A percentile compares a stretch with the other conserved stretches of the same genome.
Evolutionary conservation across 2,113 vertebrate species (phyloP).

Genomic region (Neodon shergylaensis): DNA sequence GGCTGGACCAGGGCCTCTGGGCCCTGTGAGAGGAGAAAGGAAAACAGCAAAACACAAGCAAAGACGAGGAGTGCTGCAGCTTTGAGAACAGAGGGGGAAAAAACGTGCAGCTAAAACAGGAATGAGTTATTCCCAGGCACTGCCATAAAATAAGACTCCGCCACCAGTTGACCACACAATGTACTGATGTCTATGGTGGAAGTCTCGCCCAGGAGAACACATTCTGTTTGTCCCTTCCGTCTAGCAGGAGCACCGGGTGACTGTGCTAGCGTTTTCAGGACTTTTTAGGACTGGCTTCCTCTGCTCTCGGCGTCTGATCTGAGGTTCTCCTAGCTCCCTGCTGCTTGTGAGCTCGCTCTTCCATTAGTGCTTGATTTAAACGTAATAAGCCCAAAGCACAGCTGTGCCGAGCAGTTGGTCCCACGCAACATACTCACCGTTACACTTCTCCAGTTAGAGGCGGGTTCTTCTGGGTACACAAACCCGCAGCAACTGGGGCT

Average conservation of each 20-base stretch:
- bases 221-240: neutral
- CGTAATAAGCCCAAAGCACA: neutral
- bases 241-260: neutral
- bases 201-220: neutral
- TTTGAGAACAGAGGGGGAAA: no score
- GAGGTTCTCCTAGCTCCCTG: neutral
- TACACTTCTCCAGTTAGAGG: conserved; percentile 87
- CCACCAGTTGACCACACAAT: no score
- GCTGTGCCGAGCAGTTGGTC: neutral
- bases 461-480: conserved; percentile 82
- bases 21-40: no score
- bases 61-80: no score
- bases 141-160: no score
- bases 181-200: no score
- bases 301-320: neutral
- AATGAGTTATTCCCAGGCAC: neutral
- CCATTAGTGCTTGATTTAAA: neutral
- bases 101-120: neutral
- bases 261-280: no score
- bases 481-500: conserved; percentile 84
- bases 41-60: no score
- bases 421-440: conserved; percentile 84
- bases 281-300: no score
- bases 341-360: neutral
- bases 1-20: no score